Conservation (phyloP, 2,113 vertebrate species). For the Thymallus thymallus region DNA sequence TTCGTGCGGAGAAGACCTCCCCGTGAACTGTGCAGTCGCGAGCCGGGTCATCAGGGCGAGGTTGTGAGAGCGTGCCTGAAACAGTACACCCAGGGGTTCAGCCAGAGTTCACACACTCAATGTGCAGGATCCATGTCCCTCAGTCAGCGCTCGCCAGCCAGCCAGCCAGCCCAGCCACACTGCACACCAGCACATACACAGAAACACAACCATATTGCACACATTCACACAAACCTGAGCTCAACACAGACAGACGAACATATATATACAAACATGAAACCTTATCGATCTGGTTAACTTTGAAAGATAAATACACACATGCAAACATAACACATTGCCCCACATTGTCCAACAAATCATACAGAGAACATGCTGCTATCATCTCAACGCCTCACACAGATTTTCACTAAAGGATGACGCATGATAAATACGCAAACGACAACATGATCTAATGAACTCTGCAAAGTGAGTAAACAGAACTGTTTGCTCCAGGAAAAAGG, state of each 20-base stretch:
- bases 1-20: slow-evolving; percentile 72
- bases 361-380: not conserved
- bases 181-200: not conserved
- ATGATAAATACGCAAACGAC: not conserved
- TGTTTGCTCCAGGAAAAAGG: not conserved
- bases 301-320: not conserved
- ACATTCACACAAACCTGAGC: not conserved
- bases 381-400: not conserved
- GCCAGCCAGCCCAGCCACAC: slow-evolving; percentile 38
- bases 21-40: slow-evolving; percentile 81
- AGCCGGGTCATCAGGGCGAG: slow-evolving; percentile 86
- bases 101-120: slow-evolving; percentile 89
- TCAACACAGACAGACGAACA: not conserved
- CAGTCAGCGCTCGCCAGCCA: slow-evolving; percentile 64
- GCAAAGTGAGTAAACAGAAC: not conserved
- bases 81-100: slow-evolving; percentile 83
- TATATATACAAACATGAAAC: not conserved
- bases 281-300: too few species aligned
- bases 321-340: not conserved
- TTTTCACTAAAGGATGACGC: too few species aligned
- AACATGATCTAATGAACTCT: not conserved
- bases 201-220: not conserved
- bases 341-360: too few species aligned
- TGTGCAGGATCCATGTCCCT: slow-evolving; percentile 75
- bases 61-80: slow-evolving; percentile 81